Conservation (phyloP, 2,797 vertebrate species). For the Pseudochaenichthys georgianus region DNA sequence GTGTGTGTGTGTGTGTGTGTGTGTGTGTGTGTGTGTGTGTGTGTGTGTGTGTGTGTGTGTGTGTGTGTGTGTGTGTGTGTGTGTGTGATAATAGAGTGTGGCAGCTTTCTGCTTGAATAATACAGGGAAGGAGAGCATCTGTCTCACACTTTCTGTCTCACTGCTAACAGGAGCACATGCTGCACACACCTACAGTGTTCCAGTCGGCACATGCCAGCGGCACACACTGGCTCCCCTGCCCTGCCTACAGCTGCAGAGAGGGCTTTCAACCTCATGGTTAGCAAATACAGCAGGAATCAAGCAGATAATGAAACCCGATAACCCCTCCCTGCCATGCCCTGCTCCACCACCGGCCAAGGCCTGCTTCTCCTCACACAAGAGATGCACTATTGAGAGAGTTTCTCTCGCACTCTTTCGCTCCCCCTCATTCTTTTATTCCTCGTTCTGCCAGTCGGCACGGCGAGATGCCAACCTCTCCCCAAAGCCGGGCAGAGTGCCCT, state of each 20-base stretch:
- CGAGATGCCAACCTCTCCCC: slow-evolving; percentile 86
- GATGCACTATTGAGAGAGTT: slow-evolving; percentile 84
- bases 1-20: too few species aligned
- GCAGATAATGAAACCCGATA: slow-evolving; percentile 82
- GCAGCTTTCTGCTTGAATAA: slow-evolving; percentile 38
- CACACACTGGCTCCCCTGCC: slow-evolving; percentile 54
- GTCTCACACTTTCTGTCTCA: slow-evolving; percentile 54
- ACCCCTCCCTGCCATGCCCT: slow-evolving; percentile 62
- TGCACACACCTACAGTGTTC: slow-evolving; percentile 65
- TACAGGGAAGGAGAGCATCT: slow-evolving; percentile 28
- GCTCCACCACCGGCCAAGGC: slow-evolving; percentile 69
- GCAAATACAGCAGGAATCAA: slow-evolving; percentile 78
- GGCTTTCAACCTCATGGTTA: slow-evolving; percentile 76
- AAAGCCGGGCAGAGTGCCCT: slow-evolving; percentile 86
- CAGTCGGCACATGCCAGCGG: slow-evolving; percentile 66
- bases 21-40: not conserved
- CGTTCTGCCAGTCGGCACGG: slow-evolving; percentile 83
- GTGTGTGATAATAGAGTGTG: slow-evolving; percentile 22
- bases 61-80: slow-evolving; percentile 12
- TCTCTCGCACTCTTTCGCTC: slow-evolving; percentile 73
- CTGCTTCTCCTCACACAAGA: slow-evolving; percentile 78
- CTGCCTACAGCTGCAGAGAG: slow-evolving; percentile 66
- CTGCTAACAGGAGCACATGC: slow-evolving; percentile 32
- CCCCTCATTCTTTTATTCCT: slow-evolving; percentile 82
- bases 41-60: slow-evolving; percentile 6